Evolutionary conservation across 2,113 vertebrate species (phyloP).

Genomic region (Passer montanus): DNA sequence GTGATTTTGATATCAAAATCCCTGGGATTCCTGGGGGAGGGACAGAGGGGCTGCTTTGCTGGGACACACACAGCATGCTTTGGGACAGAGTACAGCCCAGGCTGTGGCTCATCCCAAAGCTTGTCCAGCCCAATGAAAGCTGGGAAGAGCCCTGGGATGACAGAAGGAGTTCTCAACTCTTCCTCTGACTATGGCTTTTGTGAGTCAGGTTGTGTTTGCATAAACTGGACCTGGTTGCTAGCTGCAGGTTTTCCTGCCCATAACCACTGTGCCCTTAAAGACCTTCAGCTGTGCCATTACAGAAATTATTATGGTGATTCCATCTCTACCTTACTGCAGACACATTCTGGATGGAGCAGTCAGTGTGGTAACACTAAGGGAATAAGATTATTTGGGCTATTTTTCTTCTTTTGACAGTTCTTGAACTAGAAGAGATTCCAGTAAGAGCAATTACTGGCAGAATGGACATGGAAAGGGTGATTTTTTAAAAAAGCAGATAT

Average conservation of each 20-base stretch:
- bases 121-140: background rate
- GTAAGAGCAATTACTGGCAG: slow-evolving; percentile 32
- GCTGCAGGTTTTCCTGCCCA: slow-evolving; percentile 41
- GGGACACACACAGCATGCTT: background rate
- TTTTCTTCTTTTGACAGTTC: slow-evolving; percentile 37
- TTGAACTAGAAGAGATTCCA: slow-evolving; percentile 14
- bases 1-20: background rate
- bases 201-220: slow-evolving; percentile 63
- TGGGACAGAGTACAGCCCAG: background rate
- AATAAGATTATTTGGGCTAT: slow-evolving; percentile 28
- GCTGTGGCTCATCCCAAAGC: background rate
- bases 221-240: slow-evolving; percentile 58
- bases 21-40: background rate
- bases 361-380: background rate
- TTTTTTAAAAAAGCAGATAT: slow-evolving; percentile 3
- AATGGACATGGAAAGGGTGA: slow-evolving; percentile 28
- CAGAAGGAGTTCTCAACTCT: slow-evolving; percentile 30
- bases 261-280: background rate
- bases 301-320: background rate
- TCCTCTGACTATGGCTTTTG: slow-evolving; percentile 16
- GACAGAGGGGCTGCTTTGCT: background rate
- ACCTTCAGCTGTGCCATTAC: background rate
- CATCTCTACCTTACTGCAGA: background rate
- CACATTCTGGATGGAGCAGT: background rate
- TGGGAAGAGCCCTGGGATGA: background rate